phyloP scores from a whole-genome alignment of 2,797 vertebrate species.

The Acanthiza pusilla region DNA sequence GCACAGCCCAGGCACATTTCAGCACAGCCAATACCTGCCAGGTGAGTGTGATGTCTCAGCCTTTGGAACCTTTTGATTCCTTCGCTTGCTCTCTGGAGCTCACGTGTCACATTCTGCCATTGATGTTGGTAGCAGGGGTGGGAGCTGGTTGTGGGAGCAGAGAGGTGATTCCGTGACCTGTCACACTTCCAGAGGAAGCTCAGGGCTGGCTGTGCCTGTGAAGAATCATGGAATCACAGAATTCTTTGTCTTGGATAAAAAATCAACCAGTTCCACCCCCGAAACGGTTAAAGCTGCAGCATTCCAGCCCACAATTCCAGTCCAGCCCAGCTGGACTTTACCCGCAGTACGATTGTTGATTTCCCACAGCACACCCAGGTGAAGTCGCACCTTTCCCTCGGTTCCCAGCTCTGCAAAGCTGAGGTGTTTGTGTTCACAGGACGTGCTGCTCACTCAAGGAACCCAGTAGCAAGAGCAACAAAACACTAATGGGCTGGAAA shows the following conservation, averaged over 20 bases:
- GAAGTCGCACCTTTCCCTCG: accelerated
- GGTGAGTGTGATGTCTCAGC: neutral
- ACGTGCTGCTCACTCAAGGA: neutral
- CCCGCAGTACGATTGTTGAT: neutral
- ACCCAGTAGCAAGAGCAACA: neutral
- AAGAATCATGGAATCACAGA: neutral
- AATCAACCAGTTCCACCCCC: neutral
- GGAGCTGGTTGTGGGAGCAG: neutral
- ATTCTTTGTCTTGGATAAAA: neutral
- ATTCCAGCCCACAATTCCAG: neutral
- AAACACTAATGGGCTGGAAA: neutral
- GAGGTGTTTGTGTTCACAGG: neutral
- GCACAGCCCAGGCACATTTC: accelerated
- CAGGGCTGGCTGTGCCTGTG: neutral
- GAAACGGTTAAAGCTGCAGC: neutral
- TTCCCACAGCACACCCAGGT: neutral
- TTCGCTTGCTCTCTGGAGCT: neutral
- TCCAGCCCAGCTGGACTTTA: neutral
- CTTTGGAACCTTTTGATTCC: neutral
- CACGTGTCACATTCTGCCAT: accelerated
- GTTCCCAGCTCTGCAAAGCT: neutral
- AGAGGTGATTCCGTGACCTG: neutral
- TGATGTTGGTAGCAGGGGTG: neutral
- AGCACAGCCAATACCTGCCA: neutral
- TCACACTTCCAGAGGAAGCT: neutral